These are phyloP conservation scores for Dione juno DNA, from an alignment of 2,888 invertebrate species.

Conservation along the genomic window DNA sequence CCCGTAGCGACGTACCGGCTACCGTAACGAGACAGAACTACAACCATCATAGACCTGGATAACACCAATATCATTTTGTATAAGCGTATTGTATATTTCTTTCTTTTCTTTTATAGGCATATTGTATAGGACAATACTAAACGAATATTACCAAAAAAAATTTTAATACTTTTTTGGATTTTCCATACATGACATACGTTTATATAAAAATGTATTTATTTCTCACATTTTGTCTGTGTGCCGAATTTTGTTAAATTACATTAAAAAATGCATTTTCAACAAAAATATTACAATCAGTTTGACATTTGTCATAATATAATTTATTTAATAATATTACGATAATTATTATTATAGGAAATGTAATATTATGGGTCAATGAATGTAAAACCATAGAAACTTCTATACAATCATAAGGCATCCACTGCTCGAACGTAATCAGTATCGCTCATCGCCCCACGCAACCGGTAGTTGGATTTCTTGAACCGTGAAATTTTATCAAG, in stretches of 20 bases:
- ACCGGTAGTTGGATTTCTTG: conserved; percentile 83
- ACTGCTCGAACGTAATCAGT: conserved; percentile 76
- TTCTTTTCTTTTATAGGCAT: too few species aligned
- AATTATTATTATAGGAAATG: neutral
- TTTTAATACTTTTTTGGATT: too few species aligned
- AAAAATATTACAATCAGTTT: neutral
- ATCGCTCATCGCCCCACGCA: conserved; percentile 82
- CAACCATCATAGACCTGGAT: conserved; percentile 46
- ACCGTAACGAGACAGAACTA: conserved; percentile 69
- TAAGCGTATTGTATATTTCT: neutral
- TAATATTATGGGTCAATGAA: neutral
- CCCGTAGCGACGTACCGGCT: conserved; percentile 72
- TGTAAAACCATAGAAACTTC: conserved; percentile 33
- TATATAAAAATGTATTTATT: too few species aligned
- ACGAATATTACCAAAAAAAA: too few species aligned
- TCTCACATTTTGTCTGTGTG: too few species aligned
- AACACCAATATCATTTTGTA: conserved; percentile 31
- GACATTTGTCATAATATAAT: neutral
- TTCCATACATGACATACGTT: too few species aligned
- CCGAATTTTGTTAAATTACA: too few species aligned
- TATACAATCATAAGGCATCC: conserved; percentile 55
- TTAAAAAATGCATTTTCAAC: too few species aligned
- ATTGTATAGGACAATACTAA: too few species aligned
- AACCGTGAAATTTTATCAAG: conserved; percentile 84
- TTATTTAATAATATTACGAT: neutral